phyloP scores from a whole-genome alignment of 2,113 vertebrate genomes.

The Corvus cornix region DNA sequence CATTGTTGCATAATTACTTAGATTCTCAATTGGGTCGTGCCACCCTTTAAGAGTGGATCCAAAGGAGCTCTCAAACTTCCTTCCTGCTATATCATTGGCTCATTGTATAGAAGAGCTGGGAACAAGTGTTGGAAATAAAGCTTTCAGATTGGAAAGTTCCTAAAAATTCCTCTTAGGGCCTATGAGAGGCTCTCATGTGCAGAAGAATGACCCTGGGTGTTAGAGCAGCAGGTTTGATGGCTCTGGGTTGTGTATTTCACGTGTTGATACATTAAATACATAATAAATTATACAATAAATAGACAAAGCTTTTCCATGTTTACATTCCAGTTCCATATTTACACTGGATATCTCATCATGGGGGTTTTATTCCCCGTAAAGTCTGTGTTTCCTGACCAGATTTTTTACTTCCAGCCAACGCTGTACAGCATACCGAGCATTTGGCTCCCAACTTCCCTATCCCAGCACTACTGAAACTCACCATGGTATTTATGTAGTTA shows the following conservation, averaged over 20 bases:
- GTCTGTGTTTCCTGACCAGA: not conserved
- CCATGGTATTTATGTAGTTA: not conserved
- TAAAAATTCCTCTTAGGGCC: not conserved
- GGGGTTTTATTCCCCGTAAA: not conserved
- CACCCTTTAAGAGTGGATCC: not conserved
- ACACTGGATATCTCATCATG: not conserved
- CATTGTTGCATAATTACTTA: not conserved
- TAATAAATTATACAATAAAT: not conserved
- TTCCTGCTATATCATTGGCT: not conserved
- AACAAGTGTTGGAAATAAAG: not conserved
- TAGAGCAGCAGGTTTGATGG: not conserved
- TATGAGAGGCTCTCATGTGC: not conserved
- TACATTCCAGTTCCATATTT: not conserved
- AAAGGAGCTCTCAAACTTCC: not conserved
- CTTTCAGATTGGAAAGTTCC: not conserved
- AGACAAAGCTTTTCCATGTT: not conserved
- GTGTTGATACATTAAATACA: not conserved
- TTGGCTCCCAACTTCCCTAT: not conserved
- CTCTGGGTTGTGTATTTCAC: not conserved
- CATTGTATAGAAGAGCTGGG: not conserved
- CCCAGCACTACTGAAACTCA: not conserved
- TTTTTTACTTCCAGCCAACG: not conserved
- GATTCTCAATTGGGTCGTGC: not conserved
- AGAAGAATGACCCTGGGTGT: not conserved
- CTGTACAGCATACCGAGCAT: rapidly evolving